phyloP scores from a whole-genome alignment of 2,113 vertebrate genomes.

The Phalacrocorax carbo region DNA sequence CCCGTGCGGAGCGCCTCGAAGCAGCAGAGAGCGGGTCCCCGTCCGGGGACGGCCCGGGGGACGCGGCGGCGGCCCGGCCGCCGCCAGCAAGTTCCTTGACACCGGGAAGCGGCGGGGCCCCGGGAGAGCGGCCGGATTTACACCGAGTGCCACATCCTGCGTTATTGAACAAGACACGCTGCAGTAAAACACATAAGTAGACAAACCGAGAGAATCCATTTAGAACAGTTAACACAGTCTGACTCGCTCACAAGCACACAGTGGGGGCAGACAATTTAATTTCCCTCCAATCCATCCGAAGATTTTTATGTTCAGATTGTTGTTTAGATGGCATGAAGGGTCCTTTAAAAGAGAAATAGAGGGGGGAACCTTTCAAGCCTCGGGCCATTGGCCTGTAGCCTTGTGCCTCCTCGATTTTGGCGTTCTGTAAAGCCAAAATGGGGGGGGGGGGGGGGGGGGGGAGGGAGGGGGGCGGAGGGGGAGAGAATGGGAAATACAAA shows the following conservation, averaged over 20 bases:
- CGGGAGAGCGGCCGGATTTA: neutral
- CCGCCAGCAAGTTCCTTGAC: neutral
- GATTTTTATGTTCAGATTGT: conserved; percentile 11
- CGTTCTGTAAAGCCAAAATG: neutral
- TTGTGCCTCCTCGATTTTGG: neutral
- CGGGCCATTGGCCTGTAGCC: neutral
- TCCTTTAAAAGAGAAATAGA: neutral
- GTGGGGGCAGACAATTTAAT: conserved; percentile 57
- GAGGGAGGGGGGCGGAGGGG: fast-evolving
- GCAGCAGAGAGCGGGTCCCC: neutral
- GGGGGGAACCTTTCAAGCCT: neutral
- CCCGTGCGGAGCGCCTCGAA: neutral
- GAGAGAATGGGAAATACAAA: neutral
- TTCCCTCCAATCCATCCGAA: conserved; percentile 24
- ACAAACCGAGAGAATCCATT: conserved; percentile 52
- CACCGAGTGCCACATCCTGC: conserved; percentile 16
- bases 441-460: fast-evolving
- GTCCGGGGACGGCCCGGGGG: neutral
- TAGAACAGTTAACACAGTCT: conserved; percentile 53
- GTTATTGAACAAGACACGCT: conserved; percentile 28
- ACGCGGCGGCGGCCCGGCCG: neutral
- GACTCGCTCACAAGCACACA: conserved; percentile 23
- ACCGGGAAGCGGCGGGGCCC: neutral
- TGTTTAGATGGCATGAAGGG: neutral
- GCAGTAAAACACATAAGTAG: conserved; percentile 42